These are phyloP conservation scores for Neodiprion lecontei DNA, from an alignment of 1,140 invertebrate species.

Conservation along the genomic window DNA sequence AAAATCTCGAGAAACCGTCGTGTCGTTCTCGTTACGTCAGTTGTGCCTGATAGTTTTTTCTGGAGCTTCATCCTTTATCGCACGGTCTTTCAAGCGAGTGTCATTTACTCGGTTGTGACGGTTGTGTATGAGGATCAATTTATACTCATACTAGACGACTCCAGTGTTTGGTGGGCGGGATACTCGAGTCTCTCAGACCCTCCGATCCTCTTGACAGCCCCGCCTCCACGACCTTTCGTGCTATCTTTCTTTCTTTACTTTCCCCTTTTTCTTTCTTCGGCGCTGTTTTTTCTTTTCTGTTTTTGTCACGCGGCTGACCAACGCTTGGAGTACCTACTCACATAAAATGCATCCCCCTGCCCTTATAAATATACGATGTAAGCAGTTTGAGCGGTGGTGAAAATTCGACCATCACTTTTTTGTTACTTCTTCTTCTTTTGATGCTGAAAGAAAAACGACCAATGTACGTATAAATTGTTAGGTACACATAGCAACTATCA, in stretches of 20 bases:
- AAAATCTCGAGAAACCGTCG: too few species aligned
- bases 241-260: not conserved
- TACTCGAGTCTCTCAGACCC: not conserved
- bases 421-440: too few species aligned
- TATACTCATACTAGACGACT: conserved; percentile 1
- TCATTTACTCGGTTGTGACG: too few species aligned
- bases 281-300: not conserved
- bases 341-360: not conserved
- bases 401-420: too few species aligned
- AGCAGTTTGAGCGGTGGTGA: too few species aligned
- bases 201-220: conserved; percentile 2
- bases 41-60: too few species aligned
- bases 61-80: too few species aligned
- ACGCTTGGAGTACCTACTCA: not conserved
- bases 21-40: too few species aligned
- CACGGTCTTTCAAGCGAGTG: too few species aligned
- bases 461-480: too few species aligned
- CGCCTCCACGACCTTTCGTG: conserved; percentile 1
- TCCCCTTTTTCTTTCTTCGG: too few species aligned
- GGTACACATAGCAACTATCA: too few species aligned
- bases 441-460: not conserved
- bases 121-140: not conserved
- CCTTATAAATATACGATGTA: not conserved
- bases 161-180: not conserved
- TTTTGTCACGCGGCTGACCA: not conserved